Base-by-base conservation (phyloP, 2,797 vertebrate genomes). In the Ibycter americanus region DNA sequence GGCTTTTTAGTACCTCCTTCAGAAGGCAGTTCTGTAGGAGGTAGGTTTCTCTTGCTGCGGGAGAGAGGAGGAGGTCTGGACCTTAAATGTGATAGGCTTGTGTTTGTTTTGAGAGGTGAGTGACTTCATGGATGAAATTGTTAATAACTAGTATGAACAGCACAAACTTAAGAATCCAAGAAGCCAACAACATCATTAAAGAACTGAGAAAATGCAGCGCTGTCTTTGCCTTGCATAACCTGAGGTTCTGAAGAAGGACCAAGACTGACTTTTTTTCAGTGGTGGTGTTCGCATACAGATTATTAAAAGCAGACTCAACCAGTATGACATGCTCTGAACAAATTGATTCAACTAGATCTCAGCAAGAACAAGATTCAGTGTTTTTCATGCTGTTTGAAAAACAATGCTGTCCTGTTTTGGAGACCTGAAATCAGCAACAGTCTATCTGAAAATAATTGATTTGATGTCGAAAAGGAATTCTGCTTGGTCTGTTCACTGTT, bases 101-200 rank as follows among this genome's bases (percentile, higher is more conserved):
- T 31, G 54, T 86, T 90, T 87, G 67, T 90, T 83, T 44, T 85
- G 91, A 91, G 90, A 88, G 79, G 78, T 82, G 87, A 96, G 93
- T 94, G 85, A 74, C 54, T 74, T 87, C 4, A 31, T 40, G 79
- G 82, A 40, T 49, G 44, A 89, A 74, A 66, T 38, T 73, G 21
- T 46, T 94, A 67, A 68, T 82, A 76, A 73, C 89, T 61, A 4
- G 18, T 9, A n/a, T 72, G 81, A 91, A 15, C 73, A 74, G 40
- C 80, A 34, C 32, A 65, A 46, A 83, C 63, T 61, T 59, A 55
- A 67, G 92, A 93, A 62, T 85, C 44, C 2, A 17, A 80, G 73
- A 84, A 79, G 78, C 78, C 15, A 44, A 6, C 8, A n/a, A 10
- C 16, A 14, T 92, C 26, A 74, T 93, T 81, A 67, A 83, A 46